Conservation (phyloP, 1,140 invertebrate species). For the Lineus longissimus region DNA sequence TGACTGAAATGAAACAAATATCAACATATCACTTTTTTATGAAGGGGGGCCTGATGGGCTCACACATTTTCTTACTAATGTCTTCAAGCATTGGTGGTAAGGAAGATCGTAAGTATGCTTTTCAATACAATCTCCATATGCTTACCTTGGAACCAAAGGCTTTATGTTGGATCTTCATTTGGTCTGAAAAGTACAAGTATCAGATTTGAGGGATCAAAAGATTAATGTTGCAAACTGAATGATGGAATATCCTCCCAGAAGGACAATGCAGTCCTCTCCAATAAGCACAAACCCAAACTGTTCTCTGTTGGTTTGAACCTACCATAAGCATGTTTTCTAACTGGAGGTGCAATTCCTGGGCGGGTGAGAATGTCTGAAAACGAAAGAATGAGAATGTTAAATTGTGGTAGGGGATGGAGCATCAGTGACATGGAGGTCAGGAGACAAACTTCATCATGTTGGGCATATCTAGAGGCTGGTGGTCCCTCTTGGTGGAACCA, state of each 20-base stretch:
- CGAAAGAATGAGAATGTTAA: constrained; percentile 5
- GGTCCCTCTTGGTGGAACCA: too few species aligned
- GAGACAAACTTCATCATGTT: too few species aligned
- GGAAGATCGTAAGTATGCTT: too few species aligned
- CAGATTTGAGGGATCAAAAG: background rate
- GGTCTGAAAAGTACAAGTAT: constrained; percentile 17
- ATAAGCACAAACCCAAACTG: background rate
- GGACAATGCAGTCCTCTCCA: background rate
- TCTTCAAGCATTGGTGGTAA: too few species aligned
- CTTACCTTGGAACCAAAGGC: constrained; percentile 34
- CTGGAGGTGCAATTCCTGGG: constrained; percentile 33
- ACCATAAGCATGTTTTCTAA: constrained; percentile 42
- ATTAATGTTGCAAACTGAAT: too few species aligned
- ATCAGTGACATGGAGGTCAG: too few species aligned
- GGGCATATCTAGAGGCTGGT: too few species aligned
- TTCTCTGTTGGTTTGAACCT: constrained; percentile 24
- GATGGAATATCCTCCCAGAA: too few species aligned
- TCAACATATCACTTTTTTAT: background rate
- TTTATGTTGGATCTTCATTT: constrained; percentile 38
- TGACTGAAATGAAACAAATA: constrained; percentile 23
- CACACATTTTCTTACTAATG: too few species aligned
- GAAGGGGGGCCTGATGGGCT: background rate
- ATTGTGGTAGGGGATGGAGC: too few species aligned
- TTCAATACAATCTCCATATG: too few species aligned
- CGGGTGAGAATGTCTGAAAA: constrained; percentile 23